Evolutionary conservation across 2,113 vertebrate species (phyloP), one percentile per base, ranked within the genome.

Genomic region (Passer montanus): DNA sequence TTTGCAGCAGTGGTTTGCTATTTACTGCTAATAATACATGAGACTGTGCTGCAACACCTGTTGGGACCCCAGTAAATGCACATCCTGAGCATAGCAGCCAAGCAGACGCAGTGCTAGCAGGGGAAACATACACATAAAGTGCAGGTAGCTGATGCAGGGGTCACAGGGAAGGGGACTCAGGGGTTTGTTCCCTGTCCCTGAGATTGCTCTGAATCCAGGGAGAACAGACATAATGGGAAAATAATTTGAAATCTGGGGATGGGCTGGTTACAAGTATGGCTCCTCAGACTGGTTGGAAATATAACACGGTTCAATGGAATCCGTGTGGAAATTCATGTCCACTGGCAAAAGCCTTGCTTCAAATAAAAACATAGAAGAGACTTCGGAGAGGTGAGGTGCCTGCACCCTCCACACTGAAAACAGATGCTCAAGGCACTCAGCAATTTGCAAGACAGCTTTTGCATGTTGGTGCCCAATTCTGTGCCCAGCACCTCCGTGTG

Each of bases 401-500:
- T 90, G 14, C 16, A 64, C 11, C 13, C 4, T 70, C 15, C 62
- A 59, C 12, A 4, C 9, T 18, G 23, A 21, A 44, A 91, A 46
- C 7, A 69, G n/a, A 50, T 26, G 26, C 10, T 72, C 12, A 68
- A 43, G 21, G 21, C 35, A 31, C 15, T 77, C 41, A 69, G 55
- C 11, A 84, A 58, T 20, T 66, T 62, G 12, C 39, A 68, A 44
- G 47, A 73, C 6, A 73, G 28, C 4, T 84, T 76, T 33, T 56
- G 16, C 15, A 30, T 4, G 3, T 15, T 33, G 4, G 2, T 82
- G 47, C 1, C 15, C 15, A 18, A 6, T 81, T 62, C 22, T 50
- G 11, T 18, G 39, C 6, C 23, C n/a, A 21, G 10, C 6, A 21
- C 6, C 35, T 21, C 10, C 0, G 0, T 13, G 33, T 41, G 7